Conservation (phyloP, 2,888 invertebrate genomes). For the Actias luna region DNA sequence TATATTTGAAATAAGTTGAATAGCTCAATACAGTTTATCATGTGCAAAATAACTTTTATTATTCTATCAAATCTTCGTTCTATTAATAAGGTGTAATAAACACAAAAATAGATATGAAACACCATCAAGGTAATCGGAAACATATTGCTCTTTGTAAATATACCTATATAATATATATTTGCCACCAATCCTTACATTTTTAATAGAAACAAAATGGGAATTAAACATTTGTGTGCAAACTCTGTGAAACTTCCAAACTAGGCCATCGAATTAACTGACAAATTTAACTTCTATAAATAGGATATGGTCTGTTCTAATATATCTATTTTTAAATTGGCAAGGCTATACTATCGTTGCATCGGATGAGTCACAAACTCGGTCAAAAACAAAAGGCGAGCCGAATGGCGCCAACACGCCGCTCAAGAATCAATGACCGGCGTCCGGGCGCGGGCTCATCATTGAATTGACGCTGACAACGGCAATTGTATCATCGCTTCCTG, state of each 20-base stretch:
- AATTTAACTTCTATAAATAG: conserved; percentile 17
- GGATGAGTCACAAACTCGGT: conserved; percentile 48
- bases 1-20: neutral
- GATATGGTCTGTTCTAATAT: conserved; percentile 13
- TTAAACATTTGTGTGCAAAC: neutral
- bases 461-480: conserved; percentile 74
- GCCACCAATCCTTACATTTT: neutral
- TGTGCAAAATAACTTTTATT: neutral
- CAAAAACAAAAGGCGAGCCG: conserved; percentile 55
- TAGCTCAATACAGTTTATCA: neutral
- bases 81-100: neutral
- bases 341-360: conserved; percentile 15
- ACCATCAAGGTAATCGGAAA: no score
- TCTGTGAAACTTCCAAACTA: neutral
- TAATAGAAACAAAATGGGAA: neutral
- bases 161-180: neutral
- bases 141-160: no score
- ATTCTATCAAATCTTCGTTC: neutral
- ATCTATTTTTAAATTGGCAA: conserved; percentile 20
- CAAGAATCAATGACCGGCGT: conserved; percentile 76
- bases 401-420: conserved; percentile 62
- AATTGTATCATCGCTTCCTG: conserved; percentile 78
- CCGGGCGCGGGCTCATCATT: conserved; percentile 67
- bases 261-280: conserved; percentile 4
- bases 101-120: no score